Percentiles rank a stretch among this genome's conserved stretches.
phyloP scores from a whole-genome alignment of 2,888 invertebrate species.

The Phengaris alcon region DNA sequence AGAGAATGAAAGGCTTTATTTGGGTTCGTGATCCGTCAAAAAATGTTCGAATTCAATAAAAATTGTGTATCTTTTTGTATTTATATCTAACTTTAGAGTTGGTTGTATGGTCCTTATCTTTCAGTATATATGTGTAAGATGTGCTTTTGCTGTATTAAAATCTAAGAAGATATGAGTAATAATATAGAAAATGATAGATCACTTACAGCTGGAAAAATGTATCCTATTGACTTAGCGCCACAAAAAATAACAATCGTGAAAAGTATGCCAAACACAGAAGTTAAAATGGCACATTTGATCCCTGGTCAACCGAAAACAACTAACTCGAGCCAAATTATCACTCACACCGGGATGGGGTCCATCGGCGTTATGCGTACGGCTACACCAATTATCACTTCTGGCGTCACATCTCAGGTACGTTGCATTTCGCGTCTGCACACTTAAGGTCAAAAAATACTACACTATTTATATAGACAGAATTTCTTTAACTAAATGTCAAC shows the following conservation, averaged over 20 bases:
- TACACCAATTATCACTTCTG: conserved; percentile 69
- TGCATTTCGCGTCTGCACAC: background rate
- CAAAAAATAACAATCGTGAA: conserved; percentile 76
- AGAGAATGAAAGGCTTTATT: conserved; percentile 38
- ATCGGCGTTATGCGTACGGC: conserved; percentile 70
- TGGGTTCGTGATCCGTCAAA: conserved; percentile 38
- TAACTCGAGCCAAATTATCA: conserved; percentile 60
- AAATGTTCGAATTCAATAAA: conserved; percentile 40
- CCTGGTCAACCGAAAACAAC: conserved; percentile 64
- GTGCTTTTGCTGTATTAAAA: conserved; percentile 18
- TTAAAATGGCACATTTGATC: conserved; percentile 73
- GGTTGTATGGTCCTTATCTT: conserved; percentile 17
- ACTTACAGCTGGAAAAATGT: conserved; percentile 76
- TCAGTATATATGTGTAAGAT: conserved; percentile 27
- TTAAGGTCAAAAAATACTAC: background rate
- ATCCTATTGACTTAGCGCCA: conserved; percentile 76
- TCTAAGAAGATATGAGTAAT: conserved; percentile 60
- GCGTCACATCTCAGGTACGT: conserved; percentile 67
- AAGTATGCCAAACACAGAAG: conserved; percentile 66
- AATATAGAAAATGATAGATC: conserved; percentile 79
- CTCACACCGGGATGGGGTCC: conserved; percentile 56
- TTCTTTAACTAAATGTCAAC: too few species aligned
- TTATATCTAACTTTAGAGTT: conserved; percentile 1
- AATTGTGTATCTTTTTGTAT: conserved; percentile 27
- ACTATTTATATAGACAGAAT: too few species aligned